Conservation (phyloP, 2,797 vertebrate genomes). For the Tenualosa thibaudeaui region DNA sequence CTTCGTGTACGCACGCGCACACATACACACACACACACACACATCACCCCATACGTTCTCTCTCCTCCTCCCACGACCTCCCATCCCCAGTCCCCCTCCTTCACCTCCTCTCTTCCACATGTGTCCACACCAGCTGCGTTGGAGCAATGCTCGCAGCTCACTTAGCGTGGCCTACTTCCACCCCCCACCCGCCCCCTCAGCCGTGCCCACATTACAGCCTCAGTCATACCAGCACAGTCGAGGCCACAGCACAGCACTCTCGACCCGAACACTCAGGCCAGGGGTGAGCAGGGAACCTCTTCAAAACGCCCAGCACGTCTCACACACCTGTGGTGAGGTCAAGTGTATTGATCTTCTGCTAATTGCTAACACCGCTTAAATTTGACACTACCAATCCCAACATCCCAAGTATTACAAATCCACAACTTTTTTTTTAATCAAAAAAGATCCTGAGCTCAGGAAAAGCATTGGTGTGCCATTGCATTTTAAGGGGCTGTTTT, state of each 20-base stretch:
- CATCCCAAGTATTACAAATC: not conserved
- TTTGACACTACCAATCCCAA: not conserved
- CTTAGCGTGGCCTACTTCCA: not conserved
- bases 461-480: not conserved
- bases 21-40: conserved; percentile 45
- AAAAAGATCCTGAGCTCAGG: not conserved
- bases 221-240: not conserved
- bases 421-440: too few species aligned
- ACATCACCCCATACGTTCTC: not conserved
- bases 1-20: conserved; percentile 34
- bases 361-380: conserved; percentile 12
- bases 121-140: not conserved
- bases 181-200: not conserved
- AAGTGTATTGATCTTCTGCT: not conserved
- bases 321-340: not conserved
- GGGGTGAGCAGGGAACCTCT: not conserved
- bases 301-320: not conserved
- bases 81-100: not conserved
- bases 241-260: not conserved
- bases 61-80: conserved; percentile 21
- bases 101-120: conserved; percentile 2
- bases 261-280: not conserved
- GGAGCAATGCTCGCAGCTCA: not conserved
- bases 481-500: not conserved
- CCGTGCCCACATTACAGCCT: not conserved